Evolutionary conservation across 2,113 vertebrate species (phyloP).

Genomic region (Loxodonta africana): DNA sequence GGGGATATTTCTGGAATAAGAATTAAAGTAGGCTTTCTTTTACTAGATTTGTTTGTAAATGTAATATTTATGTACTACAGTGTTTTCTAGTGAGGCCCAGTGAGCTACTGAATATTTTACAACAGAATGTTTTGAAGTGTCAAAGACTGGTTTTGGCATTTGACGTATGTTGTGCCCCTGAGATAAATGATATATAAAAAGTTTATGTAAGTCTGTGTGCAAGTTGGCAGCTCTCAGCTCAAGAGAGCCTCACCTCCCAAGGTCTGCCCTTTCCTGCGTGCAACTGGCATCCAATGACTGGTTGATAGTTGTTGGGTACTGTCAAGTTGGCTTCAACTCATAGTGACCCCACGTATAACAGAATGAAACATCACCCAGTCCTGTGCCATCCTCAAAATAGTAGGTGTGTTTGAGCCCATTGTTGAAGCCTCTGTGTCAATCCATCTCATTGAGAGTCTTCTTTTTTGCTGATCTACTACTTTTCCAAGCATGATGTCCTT

Average conservation of each 20-base stretch:
- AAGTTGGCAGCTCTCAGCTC: not conserved
- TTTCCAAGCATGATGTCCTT: no score
- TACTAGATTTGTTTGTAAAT: not conserved
- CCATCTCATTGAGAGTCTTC: no score
- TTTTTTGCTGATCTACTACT: no score
- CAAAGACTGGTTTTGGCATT: not conserved
- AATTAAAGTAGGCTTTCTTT: not conserved
- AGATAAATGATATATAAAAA: not conserved
- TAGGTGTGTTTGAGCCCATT: no score
- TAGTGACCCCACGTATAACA: no score
- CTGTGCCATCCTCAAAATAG: no score
- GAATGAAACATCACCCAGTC: no score
- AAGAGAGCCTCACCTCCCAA: not conserved
- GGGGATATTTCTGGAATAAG: not conserved
- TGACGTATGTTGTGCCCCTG: not conserved
- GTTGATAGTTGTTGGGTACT: no score
- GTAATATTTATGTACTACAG: not conserved
- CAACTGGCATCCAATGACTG: not conserved
- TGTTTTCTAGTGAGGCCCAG: not conserved
- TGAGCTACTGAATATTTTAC: not conserved
- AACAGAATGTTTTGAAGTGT: not conserved
- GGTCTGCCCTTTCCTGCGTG: not conserved
- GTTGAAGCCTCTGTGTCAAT: no score
- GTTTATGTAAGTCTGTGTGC: not conserved
- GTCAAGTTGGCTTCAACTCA: no score